Evolutionary conservation across 2,888 invertebrate species (phyloP).

Genomic region (Euzophera pinguis): DNA sequence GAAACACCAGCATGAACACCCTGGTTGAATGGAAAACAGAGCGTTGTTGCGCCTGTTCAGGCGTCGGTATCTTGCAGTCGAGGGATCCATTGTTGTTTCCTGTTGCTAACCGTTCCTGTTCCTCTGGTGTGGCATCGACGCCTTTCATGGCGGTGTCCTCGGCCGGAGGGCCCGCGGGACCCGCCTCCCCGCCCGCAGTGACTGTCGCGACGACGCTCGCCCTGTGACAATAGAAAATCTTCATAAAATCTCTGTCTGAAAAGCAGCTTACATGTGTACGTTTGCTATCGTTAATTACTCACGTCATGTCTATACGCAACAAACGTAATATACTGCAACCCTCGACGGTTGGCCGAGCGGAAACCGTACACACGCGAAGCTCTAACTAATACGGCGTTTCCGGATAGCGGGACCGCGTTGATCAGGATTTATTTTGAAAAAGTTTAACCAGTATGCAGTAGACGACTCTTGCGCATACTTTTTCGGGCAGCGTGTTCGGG

Average conservation of each 20-base stretch:
- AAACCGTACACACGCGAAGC: constrained; percentile 55
- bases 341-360: constrained; percentile 40
- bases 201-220: constrained; percentile 55
- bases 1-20: constrained; percentile 92
- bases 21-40: constrained; percentile 90
- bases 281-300: constrained; percentile 27
- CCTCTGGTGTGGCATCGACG: constrained; percentile 72
- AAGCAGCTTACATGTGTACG: constrained; percentile 9
- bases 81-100: constrained; percentile 86
- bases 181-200: constrained; percentile 59
- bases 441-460: constrained; percentile 31
- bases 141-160: constrained; percentile 72
- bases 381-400: constrained; percentile 40
- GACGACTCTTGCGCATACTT: constrained; percentile 42
- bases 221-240: constrained; percentile 59
- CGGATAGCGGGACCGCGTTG: constrained; percentile 49
- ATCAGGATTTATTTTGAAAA: constrained; percentile 31
- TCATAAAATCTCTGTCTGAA: constrained; percentile 11
- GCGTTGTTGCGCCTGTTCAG: constrained; percentile 79
- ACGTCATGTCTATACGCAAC: constrained; percentile 53
- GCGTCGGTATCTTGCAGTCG: constrained; percentile 86
- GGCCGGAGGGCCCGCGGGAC: constrained; percentile 57
- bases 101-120: constrained; percentile 70
- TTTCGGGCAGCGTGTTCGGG: constrained; percentile 32
- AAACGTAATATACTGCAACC: constrained; percentile 34